These are phyloP conservation scores for Drosophila quinaria DNA, from an alignment of 2,888 invertebrate genomes.

Conservation along the genomic window DNA sequence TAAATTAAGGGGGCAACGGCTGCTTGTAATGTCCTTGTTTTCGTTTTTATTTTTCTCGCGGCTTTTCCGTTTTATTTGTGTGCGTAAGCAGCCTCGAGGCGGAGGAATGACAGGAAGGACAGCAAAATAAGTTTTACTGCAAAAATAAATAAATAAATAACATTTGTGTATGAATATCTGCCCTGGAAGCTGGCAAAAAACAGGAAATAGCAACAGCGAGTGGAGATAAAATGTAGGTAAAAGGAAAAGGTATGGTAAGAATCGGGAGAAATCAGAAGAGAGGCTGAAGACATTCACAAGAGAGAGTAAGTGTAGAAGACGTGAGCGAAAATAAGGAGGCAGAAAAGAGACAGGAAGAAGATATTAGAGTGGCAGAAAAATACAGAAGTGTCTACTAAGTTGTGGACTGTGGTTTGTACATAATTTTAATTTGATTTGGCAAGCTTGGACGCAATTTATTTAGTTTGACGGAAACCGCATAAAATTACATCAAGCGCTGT, in stretches of 20 bases:
- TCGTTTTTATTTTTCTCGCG: constrained; percentile 45
- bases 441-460: constrained; percentile 38
- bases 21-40: constrained; percentile 68
- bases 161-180: constrained; percentile 54
- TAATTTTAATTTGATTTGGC: constrained; percentile 58
- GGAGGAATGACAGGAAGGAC: not conserved
- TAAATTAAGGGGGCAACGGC: constrained; percentile 40
- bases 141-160: constrained; percentile 73
- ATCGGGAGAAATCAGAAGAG: not conserved
- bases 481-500: not conserved
- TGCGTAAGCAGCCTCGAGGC: constrained; percentile 50
- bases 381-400: not conserved
- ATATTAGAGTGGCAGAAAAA: not conserved
- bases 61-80: constrained; percentile 20
- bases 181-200: constrained; percentile 43
- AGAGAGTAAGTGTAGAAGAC: too few relatives aligned
- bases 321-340: not conserved
- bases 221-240: constrained; percentile 9
- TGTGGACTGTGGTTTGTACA: constrained; percentile 30
- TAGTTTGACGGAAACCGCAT: constrained; percentile 6
- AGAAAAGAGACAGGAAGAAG: not conserved
- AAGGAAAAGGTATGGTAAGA: too few relatives aligned
- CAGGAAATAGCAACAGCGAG: constrained; percentile 54
- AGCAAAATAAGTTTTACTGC: constrained; percentile 64
- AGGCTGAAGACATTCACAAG: too few relatives aligned